Base-by-base conservation (phyloP, 2,113 vertebrate species). In the Dromas ardeola region DNA sequence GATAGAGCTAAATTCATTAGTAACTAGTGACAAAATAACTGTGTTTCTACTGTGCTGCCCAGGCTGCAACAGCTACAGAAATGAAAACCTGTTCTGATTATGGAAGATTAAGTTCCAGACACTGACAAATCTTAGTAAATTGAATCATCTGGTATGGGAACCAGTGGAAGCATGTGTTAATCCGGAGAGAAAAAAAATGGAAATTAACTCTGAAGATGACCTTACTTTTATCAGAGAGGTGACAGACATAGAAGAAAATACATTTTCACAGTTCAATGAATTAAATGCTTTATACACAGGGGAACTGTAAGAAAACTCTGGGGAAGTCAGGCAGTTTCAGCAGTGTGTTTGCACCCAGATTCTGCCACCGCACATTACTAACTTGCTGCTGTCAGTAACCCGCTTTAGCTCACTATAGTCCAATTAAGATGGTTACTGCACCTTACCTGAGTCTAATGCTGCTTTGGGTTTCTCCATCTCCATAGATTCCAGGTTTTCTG, bases 391-490 rank as follows among this genome's bases (percentile, higher is more conserved):
- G 47, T 15, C 77, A 93, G 25, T 26, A 43, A 95, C 6, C 25
- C 2, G 1, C 73, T 94, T 76, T 19, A 81, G 47, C 40, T 81
- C 0, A 0, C 40, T 49, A 2, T 2, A 81, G 83, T 50, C 36
- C 65, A 56, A 11, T 74, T 85, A 16, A 88, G 26, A 80, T 4
- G 6, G 34, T 78, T 90, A 73, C 30, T 61, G 95, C 10, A 13
- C 81, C 96, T 71, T 95, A 99, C 99, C 99, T 91, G 97, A 94
- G 53, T 99, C 98, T 96, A 93, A 86, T 19, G 98, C 30, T 72
- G 98, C 93, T 97, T 97, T 98, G 59, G 98, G 96, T 93, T 98
- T 99, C 52, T 99, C 99, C 5, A 96, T 97, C 47, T 99, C 99
- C 90, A 99, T 11, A 72, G 98, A 86, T 34, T 99, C 99, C 61